Evolutionary conservation across 1,140 invertebrate species (phyloP), one percentile per base, ranked within the genome.

Genomic region (Trypoxylus dichotomus): DNA sequence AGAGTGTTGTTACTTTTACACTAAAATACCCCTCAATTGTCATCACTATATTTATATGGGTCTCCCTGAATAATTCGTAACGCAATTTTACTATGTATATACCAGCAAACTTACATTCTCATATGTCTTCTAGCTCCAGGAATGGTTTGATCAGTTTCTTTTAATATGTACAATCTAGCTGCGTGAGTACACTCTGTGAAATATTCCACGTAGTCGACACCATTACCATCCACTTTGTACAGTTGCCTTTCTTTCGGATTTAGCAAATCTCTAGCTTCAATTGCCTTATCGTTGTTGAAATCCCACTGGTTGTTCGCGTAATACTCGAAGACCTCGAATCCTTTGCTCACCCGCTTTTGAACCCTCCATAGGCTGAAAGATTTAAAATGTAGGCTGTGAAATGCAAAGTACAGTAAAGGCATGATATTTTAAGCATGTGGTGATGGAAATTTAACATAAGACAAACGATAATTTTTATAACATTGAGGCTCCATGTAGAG

Each of bases 111-210:
- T 81, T 79, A 83, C 82, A 84, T 84, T 82, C 82, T 82, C 82
- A 88, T 85, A 79, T 88, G 88, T 60, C 86, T 85, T 74, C 83
- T 83, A n/a, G 88, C 88, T 27, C 86, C 86, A 13, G 90, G 89
- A 32, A 91, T 77, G 8, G 89, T 90, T 5, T 86, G 86, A 19
- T 87, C 88, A 71, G 87, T 85, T 84, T 91, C 90, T 78, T 90
- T 89, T 10, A 91, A 83, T 41, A 90, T 86, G 80, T 87, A 89
- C 74, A 86, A 82, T 74, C 90, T 82, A 11, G 85, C 83, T 15
- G 85, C 83, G 32, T 84, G 77, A 3, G 85, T 83, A 73, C 86
- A 87, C 29, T 87, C 79, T 21, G 76, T 79, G 60, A 88, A 85
- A 77, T 88, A 88, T 5, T 81, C 81, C 11, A 81, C 77, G 6